Base-by-base conservation (phyloP, 2,888 invertebrate genomes). In the Volucella inflata region DNA sequence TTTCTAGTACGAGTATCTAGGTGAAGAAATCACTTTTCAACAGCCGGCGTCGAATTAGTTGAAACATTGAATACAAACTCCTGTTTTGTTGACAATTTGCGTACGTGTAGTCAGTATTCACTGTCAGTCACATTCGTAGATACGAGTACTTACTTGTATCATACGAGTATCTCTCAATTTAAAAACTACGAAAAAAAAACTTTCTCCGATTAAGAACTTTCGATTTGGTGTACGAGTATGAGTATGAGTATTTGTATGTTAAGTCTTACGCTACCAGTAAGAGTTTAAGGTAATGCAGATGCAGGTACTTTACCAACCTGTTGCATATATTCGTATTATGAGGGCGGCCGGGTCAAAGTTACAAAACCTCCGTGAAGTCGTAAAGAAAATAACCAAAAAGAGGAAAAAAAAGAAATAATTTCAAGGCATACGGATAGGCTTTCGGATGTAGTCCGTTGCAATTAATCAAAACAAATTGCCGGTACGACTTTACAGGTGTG, bases 151-250 rank as follows among this genome's bases (percentile, higher is more conserved):
- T 3, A 2, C 21, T 21, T 21, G 21, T 21, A 21, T 2, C 21
- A 2, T 30, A 30, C 30, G 6, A 3, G 30, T 30, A 30, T 30
- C 30, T 30, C 30, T 30, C 30, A 30, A 4, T 30, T 30, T 30
- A 30, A 36, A 57, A 48, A 38, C 42, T 50, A 72, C 50, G 9
- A 42, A 21, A 21, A 10, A 50, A 48, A 53, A 59, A 71, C 79
- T 79, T 79, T 79, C 79, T 51, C 79, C 65, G 14, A 72, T 67
- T 59, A 72, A 72, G 72, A 79, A 79, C 72, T 79, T 79, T 79
- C 72, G 16, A 79, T 65, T 51, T 42, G 40, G 53, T 50, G 65
- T 53, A 59, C 51, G 64, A 50, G 16, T 10, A 30, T 30, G 53
- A 42, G 65, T 53, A 59, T 59, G 64, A 50, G 16, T 10, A 30